phyloP scores from a whole-genome alignment of 2,797 vertebrate species.

The Gallinago solitaria region DNA sequence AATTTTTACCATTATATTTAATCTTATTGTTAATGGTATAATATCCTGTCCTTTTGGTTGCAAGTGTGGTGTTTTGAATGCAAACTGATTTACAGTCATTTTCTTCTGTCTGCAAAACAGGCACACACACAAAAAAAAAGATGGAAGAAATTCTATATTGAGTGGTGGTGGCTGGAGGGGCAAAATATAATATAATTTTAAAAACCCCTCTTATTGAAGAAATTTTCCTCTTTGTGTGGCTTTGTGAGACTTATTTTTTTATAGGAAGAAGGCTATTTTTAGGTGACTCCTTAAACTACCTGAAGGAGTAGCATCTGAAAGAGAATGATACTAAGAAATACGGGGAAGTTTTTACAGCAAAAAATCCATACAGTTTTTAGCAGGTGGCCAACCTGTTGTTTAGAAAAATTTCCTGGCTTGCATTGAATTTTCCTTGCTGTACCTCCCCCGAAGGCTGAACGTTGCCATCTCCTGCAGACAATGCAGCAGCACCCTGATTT shows the following conservation, averaged over 20 bases:
- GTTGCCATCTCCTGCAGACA: constrained; percentile 2
- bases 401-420: constrained; percentile 4
- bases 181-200: not conserved
- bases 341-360: not conserved
- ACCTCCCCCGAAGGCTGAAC: not conserved
- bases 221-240: not conserved
- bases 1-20: not conserved
- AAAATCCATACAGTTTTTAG: not conserved
- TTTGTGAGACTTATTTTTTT: not conserved
- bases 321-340: not conserved
- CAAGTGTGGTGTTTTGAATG: not conserved
- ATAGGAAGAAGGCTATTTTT: not conserved
- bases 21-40: constrained; percentile 16
- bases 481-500: constrained; percentile 42
- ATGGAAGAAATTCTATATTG: not conserved
- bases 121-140: not conserved
- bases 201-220: not conserved
- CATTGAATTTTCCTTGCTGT: not conserved
- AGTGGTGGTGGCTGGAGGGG: not conserved
- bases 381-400: not conserved
- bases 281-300: not conserved
- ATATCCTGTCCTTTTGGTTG: not conserved
- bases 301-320: not conserved
- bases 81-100: not conserved
- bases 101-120: not conserved